Conservation (phyloP, 1,140 invertebrate genomes). For the Heterodera schachtii region DNA sequence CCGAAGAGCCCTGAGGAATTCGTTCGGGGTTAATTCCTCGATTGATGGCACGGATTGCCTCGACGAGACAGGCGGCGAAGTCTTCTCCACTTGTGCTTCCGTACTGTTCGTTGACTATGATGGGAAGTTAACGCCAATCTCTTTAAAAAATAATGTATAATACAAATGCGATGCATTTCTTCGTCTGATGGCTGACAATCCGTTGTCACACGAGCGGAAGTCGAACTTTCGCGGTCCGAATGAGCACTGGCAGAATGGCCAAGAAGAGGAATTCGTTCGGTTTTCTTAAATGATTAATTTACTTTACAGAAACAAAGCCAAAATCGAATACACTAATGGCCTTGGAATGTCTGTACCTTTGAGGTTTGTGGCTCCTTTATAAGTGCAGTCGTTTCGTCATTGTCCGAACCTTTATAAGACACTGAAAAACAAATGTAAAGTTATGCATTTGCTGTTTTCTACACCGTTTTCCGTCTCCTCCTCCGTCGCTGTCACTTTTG, state of each 20-base stretch:
- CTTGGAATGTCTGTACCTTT: too few species aligned
- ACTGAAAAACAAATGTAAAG: conserved; percentile 4
- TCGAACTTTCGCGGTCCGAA: neutral
- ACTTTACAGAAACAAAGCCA: neutral
- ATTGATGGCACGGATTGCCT: conserved; percentile 90
- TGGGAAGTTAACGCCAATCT: conserved; percentile 7
- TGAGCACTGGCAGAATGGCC: conserved; percentile 9
- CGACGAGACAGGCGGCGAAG: conserved; percentile 84
- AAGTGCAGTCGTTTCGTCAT: conserved; percentile 25
- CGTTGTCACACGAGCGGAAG: conserved; percentile 13
- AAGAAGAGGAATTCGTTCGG: conserved; percentile 38
- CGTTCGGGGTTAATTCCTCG: conserved; percentile 84
- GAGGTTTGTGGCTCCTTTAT: conserved; percentile 27
- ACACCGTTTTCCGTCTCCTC: neutral
- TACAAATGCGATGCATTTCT: conserved; percentile 38
- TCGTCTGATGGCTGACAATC: conserved; percentile 43
- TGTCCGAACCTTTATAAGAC: conserved; percentile 27
- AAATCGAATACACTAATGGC: too few species aligned
- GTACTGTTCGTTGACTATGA: conserved; percentile 53
- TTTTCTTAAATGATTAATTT: conserved; percentile 26
- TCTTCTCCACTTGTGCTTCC: conserved; percentile 68
- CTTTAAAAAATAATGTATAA: conserved; percentile 13
- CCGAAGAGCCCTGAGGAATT: conserved; percentile 93
- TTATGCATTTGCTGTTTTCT: neutral
- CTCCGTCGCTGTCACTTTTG: neutral